Conservation (phyloP, 2,888 invertebrate species). For the Synergus japonicus region DNA sequence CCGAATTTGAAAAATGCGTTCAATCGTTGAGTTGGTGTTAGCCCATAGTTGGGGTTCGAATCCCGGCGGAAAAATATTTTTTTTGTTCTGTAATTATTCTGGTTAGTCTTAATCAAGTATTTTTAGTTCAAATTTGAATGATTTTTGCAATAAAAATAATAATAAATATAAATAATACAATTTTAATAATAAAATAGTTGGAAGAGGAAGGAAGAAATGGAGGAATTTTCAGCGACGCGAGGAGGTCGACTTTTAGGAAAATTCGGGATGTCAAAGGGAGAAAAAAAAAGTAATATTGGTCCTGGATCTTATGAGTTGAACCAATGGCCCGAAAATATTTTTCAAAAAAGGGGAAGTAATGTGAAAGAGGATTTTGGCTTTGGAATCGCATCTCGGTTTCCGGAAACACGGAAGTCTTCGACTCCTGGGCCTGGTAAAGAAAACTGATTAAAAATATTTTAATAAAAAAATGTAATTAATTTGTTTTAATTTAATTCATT, state of each 20-base stretch:
- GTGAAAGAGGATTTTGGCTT: constrained; percentile 48
- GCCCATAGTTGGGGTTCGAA: background rate
- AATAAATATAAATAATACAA: no score
- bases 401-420: constrained; percentile 15
- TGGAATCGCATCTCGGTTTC: constrained; percentile 51
- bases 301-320: constrained; percentile 58
- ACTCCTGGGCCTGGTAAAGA: constrained; percentile 53
- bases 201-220: constrained; percentile 49
- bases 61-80: background rate
- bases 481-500: no score
- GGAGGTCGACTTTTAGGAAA: constrained; percentile 39
- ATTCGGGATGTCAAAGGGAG: background rate
- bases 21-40: no score
- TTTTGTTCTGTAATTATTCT: background rate
- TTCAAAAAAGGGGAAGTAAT: constrained; percentile 41
- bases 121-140: background rate
- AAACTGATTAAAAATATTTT: background rate
- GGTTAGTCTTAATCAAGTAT: background rate
- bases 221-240: constrained; percentile 53
- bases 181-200: constrained; percentile 52
- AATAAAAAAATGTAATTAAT: no score
- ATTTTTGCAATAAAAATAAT: background rate
- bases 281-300: constrained; percentile 49
- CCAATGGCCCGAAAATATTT: constrained; percentile 57
- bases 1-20: no score